Percentiles rank a stretch among this genome's conserved stretches.
Evolutionary conservation across 2,888 invertebrate species (phyloP).

Genomic region (Dinocampus coccinellae): DNA sequence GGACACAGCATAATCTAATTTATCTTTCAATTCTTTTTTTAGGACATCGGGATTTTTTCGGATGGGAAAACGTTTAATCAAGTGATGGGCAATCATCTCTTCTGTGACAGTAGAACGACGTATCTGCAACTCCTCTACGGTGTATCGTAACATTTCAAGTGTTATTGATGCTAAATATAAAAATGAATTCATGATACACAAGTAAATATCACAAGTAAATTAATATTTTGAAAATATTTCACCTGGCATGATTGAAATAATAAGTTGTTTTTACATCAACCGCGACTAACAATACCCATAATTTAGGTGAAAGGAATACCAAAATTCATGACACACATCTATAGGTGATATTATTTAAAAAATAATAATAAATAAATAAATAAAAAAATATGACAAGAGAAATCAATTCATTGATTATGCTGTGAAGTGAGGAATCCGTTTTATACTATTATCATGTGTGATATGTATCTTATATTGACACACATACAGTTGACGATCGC

Average conservation of each 20-base stretch:
- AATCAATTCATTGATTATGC: not conserved
- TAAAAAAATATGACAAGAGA: not conserved
- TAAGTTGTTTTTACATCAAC: not conserved
- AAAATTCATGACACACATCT: not conserved
- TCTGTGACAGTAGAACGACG: conserved; percentile 49
- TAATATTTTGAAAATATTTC: not conserved
- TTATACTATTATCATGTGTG: not conserved
- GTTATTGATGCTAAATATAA: conserved; percentile 46
- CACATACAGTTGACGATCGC: conserved; percentile 19
- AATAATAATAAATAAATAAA: not conserved
- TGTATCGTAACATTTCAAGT: conserved; percentile 52
- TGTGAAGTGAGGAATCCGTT: not conserved
- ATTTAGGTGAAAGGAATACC: not conserved
- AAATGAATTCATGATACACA: not conserved
- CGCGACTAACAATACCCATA: not conserved
- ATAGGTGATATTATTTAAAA: no score
- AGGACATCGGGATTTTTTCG: conserved; percentile 44
- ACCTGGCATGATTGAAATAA: not conserved
- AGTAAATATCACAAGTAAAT: not conserved
- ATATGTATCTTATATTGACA: conserved; percentile 7
- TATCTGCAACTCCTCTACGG: conserved; percentile 52
- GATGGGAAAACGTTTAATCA: conserved; percentile 52
- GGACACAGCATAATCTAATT: conserved; percentile 53
- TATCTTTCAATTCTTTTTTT: conserved; percentile 49
- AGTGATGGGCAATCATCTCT: conserved; percentile 49